These are phyloP conservation scores for Sphenopsis melanotis DNA, from an alignment of 2,797 vertebrate genomes.

Conservation along the genomic window DNA sequence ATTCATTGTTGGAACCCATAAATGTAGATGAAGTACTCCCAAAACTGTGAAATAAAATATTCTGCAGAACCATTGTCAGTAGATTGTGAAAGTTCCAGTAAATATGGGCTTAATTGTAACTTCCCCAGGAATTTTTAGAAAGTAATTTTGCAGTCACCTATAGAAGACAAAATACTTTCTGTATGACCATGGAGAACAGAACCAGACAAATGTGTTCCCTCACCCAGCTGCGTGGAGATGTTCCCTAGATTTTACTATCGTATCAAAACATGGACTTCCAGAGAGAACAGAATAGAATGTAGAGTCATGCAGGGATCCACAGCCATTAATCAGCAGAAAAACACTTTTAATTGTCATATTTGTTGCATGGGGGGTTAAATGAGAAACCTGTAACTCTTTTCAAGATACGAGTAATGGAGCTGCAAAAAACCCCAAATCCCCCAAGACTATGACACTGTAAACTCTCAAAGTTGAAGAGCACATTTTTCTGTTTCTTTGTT, in stretches of 20 bases:
- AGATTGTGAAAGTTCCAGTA: not conserved
- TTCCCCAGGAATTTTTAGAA: not conserved
- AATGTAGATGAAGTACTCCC: not conserved
- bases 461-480: not conserved
- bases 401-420: not conserved
- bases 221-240: not conserved
- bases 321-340: not conserved
- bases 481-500: not conserved
- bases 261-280: not conserved
- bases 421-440: not conserved
- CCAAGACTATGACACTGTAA: not conserved
- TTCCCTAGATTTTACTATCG: not conserved
- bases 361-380: not conserved
- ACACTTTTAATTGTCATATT: not conserved
- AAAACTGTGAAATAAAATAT: not conserved
- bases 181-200: not conserved
- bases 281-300: not conserved
- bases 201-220: not conserved
- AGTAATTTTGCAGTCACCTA: not conserved
- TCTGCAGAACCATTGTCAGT: not conserved
- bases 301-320: not conserved
- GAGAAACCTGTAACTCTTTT: not conserved
- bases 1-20: not conserved
- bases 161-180: not conserved
- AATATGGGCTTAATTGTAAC: not conserved